A percentile compares a stretch with the other conserved stretches of the same genome.
Conservation (phyloP, 1,140 invertebrate genomes). For the Caenorhabditis inopinata region DNA sequence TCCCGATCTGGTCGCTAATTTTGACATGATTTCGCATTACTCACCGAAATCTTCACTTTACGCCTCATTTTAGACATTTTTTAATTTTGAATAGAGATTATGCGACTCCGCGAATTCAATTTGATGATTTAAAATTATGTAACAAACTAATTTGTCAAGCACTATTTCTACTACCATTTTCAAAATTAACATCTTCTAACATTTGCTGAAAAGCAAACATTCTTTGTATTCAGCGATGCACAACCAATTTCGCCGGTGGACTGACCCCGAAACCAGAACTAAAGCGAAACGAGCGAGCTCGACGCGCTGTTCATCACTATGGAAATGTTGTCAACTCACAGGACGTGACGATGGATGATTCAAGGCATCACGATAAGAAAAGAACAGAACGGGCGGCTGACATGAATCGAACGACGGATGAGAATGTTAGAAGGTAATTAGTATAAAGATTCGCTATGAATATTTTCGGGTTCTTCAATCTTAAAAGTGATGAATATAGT, state of each 20-base stretch:
- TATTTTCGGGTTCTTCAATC: background rate
- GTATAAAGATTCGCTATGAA: background rate
- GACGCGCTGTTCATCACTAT: background rate
- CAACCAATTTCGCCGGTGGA: background rate
- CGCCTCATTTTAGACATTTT: too few relatives aligned
- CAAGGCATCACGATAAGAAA: background rate
- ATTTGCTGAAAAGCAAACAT: background rate
- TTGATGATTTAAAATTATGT: too few relatives aligned
- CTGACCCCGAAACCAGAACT: background rate
- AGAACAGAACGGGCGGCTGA: background rate
- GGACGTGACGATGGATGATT: background rate
- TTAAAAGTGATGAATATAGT: background rate
- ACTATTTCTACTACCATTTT: too few relatives aligned
- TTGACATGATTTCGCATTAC: too few relatives aligned
- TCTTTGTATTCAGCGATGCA: background rate
- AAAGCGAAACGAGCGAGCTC: background rate
- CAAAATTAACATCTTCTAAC: too few relatives aligned
- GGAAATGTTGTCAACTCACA: slow-evolving; percentile 3
- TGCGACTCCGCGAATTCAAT: too few relatives aligned
- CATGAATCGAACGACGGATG: background rate
- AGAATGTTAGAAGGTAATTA: background rate
- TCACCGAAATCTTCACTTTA: too few relatives aligned
- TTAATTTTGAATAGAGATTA: too few relatives aligned
- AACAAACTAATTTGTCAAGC: too few relatives aligned
- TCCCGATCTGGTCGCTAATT: too few relatives aligned